These are phyloP conservation scores for Rutpela maculata DNA, from an alignment of 2,888 invertebrate species.

Conservation along the genomic window DNA sequence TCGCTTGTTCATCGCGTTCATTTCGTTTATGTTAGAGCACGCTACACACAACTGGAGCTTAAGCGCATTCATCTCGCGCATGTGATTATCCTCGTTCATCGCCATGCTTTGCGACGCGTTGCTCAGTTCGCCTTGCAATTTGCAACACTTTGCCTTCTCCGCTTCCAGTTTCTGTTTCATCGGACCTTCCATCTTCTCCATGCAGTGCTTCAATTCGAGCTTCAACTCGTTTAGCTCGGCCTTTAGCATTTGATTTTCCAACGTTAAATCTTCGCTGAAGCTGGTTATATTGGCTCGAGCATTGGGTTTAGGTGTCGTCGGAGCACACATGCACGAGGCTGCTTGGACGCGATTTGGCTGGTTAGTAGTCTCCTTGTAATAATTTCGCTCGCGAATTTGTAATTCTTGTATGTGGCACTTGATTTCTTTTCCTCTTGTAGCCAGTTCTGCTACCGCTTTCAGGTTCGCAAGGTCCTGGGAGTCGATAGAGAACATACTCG, in stretches of 20 bases:
- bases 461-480: constrained; percentile 55
- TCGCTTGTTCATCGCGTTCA: constrained; percentile 64
- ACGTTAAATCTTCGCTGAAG: constrained; percentile 62
- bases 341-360: constrained; percentile 29
- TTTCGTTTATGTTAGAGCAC: constrained; percentile 64
- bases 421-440: constrained; percentile 77
- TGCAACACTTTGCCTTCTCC: constrained; percentile 62
- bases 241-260: constrained; percentile 66
- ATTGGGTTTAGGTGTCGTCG: constrained; percentile 30
- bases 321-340: constrained; percentile 35
- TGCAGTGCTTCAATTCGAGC: constrained; percentile 68
- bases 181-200: constrained; percentile 70
- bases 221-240: constrained; percentile 69
- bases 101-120: constrained; percentile 59
- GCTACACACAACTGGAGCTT: constrained; percentile 66
- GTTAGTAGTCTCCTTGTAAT: constrained; percentile 73
- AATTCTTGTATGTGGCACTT: constrained; percentile 80
- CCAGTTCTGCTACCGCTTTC: constrained; percentile 75
- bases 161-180: constrained; percentile 62
- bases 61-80: constrained; percentile 64
- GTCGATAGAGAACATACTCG: not conserved
- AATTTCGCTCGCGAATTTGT: constrained; percentile 80
- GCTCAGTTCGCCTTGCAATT: constrained; percentile 66
- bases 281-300: constrained; percentile 53
- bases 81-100: constrained; percentile 58